Evolutionary conservation across 2,888 invertebrate species (phyloP), one percentile per base, ranked within the genome.

Genomic region (Drosophila emarginata): DNA sequence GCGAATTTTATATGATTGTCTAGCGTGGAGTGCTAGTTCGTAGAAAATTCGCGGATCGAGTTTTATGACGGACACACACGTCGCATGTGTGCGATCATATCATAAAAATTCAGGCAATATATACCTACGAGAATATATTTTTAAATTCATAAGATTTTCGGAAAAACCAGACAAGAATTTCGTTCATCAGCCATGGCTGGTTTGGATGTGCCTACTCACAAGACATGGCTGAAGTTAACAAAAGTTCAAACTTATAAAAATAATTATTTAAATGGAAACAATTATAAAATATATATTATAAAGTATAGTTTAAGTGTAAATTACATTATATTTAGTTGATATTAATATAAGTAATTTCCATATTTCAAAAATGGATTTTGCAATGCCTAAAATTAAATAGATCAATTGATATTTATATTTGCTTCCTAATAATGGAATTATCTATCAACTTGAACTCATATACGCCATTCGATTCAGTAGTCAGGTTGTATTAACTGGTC

Each of bases 141-240:
- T 83, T 77, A 88, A 83, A 87, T 88, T 87, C 87, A 88, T 88
- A 84, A 87, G 76, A 79, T 79, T 87, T 88, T 84, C 72, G 88
- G 88, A 67, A 87, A 87, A 80, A 71, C 88, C 88, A 76, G 72
- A 61, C 59, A 73, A 40, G 39, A 23, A 72, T 80, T 84, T 74
- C 84, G 59, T 80, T 85, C 79, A 83, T 84, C 61, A 50, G 59
- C 9, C 6, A 12, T 12, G 52, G 23, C 26, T 61, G 11, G 32
- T 45, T 11, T 21, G 6, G 18, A 45, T 21, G 45, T 45, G 45
- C 45, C 45, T 21, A 45, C 45, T 45, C 7, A 21, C 45, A 18
- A 18, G 15, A 40, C 40, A 11, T 15, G 40, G 15, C 40, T 45
- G 9, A 18, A 18, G 9, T 9, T 18, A 15, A 9, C 1, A 18